These are phyloP conservation scores for human DNA, from an alignment of 2,113 vertebrate genomes.

Conservation along the genomic window GRCh38 chr14:83318501-83319000, in stretches of 20 bases:
- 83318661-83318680: not conserved
- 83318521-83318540: not conserved
- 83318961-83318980: slow-evolving; percentile 63
- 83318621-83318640: slow-evolving; percentile 32
- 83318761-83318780: not conserved
- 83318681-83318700: not conserved
- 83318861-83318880: slow-evolving; percentile 43
- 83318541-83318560: not conserved
- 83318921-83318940: slow-evolving; percentile 46
- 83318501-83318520: not conserved
- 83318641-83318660: not conserved
- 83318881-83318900: not conserved
- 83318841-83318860: slow-evolving; percentile 68
- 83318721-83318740: not conserved
- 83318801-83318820: slow-evolving; percentile 51
- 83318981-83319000: slow-evolving; percentile 24
- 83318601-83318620: slow-evolving; percentile 33
- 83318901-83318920: slow-evolving; percentile 40
- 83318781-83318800: not conserved
- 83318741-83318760: not conserved
- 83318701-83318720: not conserved
- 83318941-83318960: slow-evolving; percentile 38
- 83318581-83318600: not conserved
- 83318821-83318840: slow-evolving; percentile 63
- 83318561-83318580: not conserved